A percentile compares a stretch with the other conserved stretches of the same genome.
Conservation (phyloP, 2,797 vertebrate genomes). For the Benthosema pterotum region DNA sequence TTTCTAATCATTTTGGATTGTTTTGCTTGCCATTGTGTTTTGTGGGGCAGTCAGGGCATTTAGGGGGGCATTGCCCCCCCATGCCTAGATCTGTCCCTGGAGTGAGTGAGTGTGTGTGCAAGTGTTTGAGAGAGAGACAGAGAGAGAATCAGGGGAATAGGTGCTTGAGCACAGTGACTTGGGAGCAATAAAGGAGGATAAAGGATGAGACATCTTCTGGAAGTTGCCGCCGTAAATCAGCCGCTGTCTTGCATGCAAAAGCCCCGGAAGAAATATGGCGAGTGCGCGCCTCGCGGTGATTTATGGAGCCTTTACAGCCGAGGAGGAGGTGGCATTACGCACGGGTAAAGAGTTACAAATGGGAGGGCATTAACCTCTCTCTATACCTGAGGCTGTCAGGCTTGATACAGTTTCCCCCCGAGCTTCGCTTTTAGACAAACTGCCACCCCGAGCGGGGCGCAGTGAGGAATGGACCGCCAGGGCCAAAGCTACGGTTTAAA, state of each 20-base stretch:
- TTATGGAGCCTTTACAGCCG: slow-evolving; percentile 60
- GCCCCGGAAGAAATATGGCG: slow-evolving; percentile 36
- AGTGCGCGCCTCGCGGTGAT: slow-evolving; percentile 50
- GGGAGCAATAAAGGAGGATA: slow-evolving; percentile 54
- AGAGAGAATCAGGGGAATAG: slow-evolving; percentile 11
- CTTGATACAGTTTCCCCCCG: slow-evolving; percentile 48
- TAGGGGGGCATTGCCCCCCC: too few relatives aligned
- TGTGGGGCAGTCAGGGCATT: too few relatives aligned
- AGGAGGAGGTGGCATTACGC: slow-evolving; percentile 59
- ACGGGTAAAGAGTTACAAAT: slow-evolving; percentile 67
- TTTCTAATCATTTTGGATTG: too few relatives aligned
- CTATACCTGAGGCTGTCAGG: slow-evolving; percentile 65
- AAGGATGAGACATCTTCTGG: slow-evolving; percentile 64
- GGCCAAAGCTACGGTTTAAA: slow-evolving; percentile 10
- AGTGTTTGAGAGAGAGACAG: too few relatives aligned
- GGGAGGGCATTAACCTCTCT: slow-evolving; percentile 66
- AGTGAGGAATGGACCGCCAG: slow-evolving; percentile 45
- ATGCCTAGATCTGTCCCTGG: too few relatives aligned
- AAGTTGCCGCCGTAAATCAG: slow-evolving; percentile 69
- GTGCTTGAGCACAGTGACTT: neutral
- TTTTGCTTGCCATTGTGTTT: too few relatives aligned
- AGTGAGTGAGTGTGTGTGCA: too few relatives aligned
- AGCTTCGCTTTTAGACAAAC: slow-evolving; percentile 46
- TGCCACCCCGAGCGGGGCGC: slow-evolving; percentile 30
- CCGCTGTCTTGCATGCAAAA: slow-evolving; percentile 37